Evolutionary conservation across 2,888 invertebrate species (phyloP), one percentile per base, ranked within the genome.

Genomic region (Noctuana brunneofusca): DNA sequence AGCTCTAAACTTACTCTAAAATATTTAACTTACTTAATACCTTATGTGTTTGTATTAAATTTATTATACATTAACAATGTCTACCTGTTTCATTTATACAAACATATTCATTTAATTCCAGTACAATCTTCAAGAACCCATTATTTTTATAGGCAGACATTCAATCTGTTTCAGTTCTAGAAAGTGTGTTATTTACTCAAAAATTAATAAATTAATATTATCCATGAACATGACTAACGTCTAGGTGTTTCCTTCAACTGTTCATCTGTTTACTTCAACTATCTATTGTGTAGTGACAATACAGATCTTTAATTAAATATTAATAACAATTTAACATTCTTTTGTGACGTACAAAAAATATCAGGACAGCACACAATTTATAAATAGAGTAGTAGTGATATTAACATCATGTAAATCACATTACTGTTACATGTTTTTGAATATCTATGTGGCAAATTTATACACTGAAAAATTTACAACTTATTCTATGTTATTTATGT

Each of bases 41-140:
- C 83, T 81, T 75, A 80, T 76, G 75, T 79, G 76, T 79, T 83
- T 73, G 80, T 83, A 80, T 75, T 79, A 76, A 76, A 82, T 83
- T 84, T 85, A 80, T 75, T 81, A 81, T 84, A 88, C 87, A 87
- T 81, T 82, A 77, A 81, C 83, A 85, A 81, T 81, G 76, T 76
- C 81, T 83, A 83, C 76, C 79, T 75, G 66, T 68, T 43, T 70
- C 80, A 79, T 80, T 80, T 78, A 82, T 80, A 70, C 71, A 71
- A 79, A 85, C 83, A 83, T 78, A 59, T 59, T 53, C 22, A 54
- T 43, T 60, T 46, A 54, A 54, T 60, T 38, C 60, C 54, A 60
- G 48, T 54, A 60, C 54, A 60, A 48, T 60, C 22, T 60, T 48
- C 4, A 22, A 54, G 54, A 35, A 60, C 35, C 35, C 35, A 49